These are phyloP conservation scores for Nymphalis c-album DNA, from an alignment of 2,888 invertebrate genomes.

Conservation along the genomic window DNA sequence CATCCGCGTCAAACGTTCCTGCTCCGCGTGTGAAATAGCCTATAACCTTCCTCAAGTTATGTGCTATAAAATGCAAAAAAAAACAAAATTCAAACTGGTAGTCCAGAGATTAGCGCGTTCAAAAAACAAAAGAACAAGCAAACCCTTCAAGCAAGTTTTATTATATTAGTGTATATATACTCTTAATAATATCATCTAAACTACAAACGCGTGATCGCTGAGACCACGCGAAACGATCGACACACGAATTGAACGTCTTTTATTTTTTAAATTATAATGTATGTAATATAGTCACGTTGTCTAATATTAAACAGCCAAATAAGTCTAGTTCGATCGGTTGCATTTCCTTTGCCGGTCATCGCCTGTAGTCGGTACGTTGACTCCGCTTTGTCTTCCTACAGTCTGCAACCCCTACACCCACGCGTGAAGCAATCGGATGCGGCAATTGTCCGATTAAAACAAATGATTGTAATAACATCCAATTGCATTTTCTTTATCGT, in stretches of 20 bases:
- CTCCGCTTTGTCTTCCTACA: conserved; percentile 60
- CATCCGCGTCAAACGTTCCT: too few species aligned
- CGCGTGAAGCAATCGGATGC: conserved; percentile 29
- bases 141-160: too few species aligned
- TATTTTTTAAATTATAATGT: not conserved
- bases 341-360: conserved; percentile 40
- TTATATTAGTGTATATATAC: too few species aligned
- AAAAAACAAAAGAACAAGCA: too few species aligned
- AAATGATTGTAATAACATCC: conserved; percentile 11
- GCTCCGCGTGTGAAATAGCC: too few species aligned
- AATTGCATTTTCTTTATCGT: conserved; percentile 10
- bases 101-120: too few species aligned
- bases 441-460: conserved; percentile 29
- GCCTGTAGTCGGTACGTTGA: conserved; percentile 55
- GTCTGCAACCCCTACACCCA: conserved; percentile 37
- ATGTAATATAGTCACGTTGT: conserved; percentile 12
- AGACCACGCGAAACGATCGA: not conserved
- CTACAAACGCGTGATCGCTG: not conserved
- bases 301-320: conserved; percentile 21
- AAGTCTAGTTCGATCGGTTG: conserved; percentile 34
- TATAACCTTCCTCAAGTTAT: too few species aligned
- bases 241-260: not conserved
- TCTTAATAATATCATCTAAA: too few species aligned
- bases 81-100: too few species aligned
- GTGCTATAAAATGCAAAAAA: too few species aligned